Evolutionary conservation across 2,797 vertebrate genomes (phyloP).

Genomic region (Pyrrhura leucotis): DNA sequence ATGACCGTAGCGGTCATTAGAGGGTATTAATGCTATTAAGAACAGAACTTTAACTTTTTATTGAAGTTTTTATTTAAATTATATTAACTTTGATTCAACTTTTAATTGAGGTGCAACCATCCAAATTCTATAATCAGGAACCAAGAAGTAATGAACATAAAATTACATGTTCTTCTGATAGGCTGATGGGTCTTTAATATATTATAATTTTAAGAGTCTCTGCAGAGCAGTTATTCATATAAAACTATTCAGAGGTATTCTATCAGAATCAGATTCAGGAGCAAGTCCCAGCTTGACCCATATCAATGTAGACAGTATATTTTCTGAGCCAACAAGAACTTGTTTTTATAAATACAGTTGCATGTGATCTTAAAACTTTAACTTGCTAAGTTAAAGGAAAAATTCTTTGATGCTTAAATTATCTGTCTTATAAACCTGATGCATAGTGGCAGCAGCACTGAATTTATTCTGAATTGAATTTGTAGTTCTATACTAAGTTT

Average conservation of each 20-base stretch:
- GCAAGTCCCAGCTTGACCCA: conserved; percentile 20
- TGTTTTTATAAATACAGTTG: background rate
- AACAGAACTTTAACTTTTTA: conserved; percentile 79
- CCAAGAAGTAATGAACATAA: conserved; percentile 80
- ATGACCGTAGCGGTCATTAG: conserved; percentile 75
- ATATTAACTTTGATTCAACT: conserved; percentile 80
- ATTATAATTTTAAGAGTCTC: conserved; percentile 78
- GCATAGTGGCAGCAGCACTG: background rate
- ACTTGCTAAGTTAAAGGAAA: background rate
- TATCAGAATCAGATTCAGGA: conserved; percentile 71
- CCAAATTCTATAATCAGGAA: conserved; percentile 75
- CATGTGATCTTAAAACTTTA: background rate
- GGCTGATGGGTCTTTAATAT: conserved; percentile 76
- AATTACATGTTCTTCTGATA: conserved; percentile 79
- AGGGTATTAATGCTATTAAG: conserved; percentile 78
- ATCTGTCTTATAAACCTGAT: background rate
- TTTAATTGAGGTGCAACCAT: conserved; percentile 82
- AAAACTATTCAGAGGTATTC: conserved; percentile 70
- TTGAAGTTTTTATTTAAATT: conserved; percentile 82
- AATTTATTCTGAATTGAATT: background rate
- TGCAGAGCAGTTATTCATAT: conserved; percentile 73
- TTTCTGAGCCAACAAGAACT: conserved; percentile 16
- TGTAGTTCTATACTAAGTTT: background rate
- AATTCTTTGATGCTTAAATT: background rate
- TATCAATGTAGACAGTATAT: background rate